Evolutionary conservation across 1,140 invertebrate genomes (phyloP).

Genomic region (Laupala kohalensis): DNA sequence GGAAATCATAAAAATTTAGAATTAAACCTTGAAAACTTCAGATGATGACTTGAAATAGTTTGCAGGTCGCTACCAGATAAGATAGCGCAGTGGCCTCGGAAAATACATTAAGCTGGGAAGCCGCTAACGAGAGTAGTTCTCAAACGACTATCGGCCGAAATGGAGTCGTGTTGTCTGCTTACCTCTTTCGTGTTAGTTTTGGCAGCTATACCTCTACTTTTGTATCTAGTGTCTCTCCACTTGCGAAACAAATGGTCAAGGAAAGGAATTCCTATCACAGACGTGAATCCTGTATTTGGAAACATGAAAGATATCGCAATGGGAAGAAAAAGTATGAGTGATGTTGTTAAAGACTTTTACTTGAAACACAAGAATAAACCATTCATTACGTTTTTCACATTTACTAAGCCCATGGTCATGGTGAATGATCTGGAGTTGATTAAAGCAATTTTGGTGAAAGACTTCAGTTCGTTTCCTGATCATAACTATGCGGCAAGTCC

Average conservation of each 20-base stretch:
- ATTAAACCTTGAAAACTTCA: no score
- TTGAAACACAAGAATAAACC: not conserved
- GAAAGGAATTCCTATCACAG: not conserved
- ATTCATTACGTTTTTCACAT: conserved; percentile 28
- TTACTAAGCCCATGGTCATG: conserved; percentile 32
- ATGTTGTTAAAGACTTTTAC: not conserved
- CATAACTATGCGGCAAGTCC: conserved; percentile 30
- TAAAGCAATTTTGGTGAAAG: conserved; percentile 30
- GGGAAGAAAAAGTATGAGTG: not conserved
- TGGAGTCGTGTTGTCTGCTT: no score
- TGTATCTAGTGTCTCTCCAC: not conserved
- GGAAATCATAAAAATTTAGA: no score
- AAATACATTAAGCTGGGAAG: no score
- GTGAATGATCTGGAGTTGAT: conserved; percentile 34
- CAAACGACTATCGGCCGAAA: no score
- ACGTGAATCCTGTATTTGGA: not conserved
- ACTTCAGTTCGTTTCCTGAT: conserved; percentile 34
- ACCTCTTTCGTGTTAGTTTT: no score
- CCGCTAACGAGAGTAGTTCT: no score
- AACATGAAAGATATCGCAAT: not conserved
- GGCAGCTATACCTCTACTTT: no score
- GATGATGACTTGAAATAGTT: no score
- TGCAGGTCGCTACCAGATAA: no score
- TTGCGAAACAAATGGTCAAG: not conserved
- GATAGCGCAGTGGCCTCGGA: no score